Evolutionary conservation across 2,113 vertebrate genomes (phyloP).

Genomic region (Hassar affinis): DNA sequence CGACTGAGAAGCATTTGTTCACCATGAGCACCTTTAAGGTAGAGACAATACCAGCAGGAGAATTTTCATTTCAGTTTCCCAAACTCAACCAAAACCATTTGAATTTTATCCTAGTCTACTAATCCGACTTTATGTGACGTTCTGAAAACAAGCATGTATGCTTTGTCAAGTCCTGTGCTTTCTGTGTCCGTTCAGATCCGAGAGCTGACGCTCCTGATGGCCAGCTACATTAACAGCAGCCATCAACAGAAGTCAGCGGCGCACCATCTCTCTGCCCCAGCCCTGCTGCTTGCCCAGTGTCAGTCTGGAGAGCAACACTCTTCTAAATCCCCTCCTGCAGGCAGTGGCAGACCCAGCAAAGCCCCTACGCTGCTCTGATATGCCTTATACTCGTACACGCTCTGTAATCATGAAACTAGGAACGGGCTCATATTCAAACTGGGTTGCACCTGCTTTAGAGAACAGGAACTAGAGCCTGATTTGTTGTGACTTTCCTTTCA

Average conservation of each 20-base stretch:
- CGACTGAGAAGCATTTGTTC: constrained; percentile 88
- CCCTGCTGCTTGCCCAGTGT: constrained; percentile 75
- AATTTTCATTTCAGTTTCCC: background rate
- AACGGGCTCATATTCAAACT: background rate
- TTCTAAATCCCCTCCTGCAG: constrained; percentile 70
- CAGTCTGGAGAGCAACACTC: constrained; percentile 76
- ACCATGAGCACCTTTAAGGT: constrained; percentile 90
- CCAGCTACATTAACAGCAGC: constrained; percentile 89
- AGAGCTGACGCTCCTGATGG: constrained; percentile 90
- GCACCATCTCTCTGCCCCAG: constrained; percentile 90
- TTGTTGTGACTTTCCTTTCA: background rate
- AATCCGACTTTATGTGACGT: background rate
- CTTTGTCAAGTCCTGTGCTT: background rate
- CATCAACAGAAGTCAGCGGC: constrained; percentile 85
- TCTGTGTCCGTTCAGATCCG: constrained; percentile 78
- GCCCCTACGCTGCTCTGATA: constrained; percentile 87
- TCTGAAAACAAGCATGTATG: background rate
- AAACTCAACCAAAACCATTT: background rate
- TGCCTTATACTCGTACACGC: background rate
- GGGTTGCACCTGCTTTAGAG: background rate
- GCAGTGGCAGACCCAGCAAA: constrained; percentile 83
- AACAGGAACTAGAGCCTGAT: constrained; percentile 6
- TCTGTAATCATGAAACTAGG: background rate
- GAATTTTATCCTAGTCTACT: background rate
- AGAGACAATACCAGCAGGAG: constrained; percentile 2